phyloP scores from a whole-genome alignment of 2,113 vertebrate genomes.

The Misgurnus mizolepis region DNA sequence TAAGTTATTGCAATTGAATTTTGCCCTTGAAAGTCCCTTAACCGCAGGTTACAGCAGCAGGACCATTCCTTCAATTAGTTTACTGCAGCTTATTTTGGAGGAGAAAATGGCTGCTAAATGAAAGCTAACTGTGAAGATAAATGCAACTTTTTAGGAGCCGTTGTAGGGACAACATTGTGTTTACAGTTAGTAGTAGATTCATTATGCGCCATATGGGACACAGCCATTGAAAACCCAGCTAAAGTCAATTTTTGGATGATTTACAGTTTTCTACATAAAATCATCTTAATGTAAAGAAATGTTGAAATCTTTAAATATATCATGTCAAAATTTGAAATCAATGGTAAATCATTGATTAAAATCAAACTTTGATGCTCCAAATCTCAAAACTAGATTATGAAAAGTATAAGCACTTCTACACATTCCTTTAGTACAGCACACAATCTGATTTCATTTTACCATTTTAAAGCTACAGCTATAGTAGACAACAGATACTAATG shows the following conservation, averaged over 20 bases:
- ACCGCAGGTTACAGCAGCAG: not conserved
- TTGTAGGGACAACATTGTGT: not conserved
- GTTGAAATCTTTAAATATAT: no score
- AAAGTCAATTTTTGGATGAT: no score
- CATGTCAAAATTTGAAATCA: no score
- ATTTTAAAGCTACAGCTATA: not conserved
- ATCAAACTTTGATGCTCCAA: no score
- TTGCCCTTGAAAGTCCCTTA: not conserved
- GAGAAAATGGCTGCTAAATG: not conserved
- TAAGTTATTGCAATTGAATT: not conserved
- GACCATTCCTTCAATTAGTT: not conserved
- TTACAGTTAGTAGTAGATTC: not conserved
- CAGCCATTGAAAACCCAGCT: no score
- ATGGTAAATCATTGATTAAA: no score
- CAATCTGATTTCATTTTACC: not conserved
- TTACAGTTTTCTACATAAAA: no score
- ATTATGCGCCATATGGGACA: not conserved
- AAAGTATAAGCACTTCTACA: not conserved
- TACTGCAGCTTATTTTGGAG: not conserved
- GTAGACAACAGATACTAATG: slow-evolving; percentile 17
- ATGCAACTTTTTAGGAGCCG: not conserved
- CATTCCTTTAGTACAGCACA: not conserved
- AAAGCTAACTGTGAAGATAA: not conserved
- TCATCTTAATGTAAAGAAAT: no score
- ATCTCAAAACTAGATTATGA: no score